Evolutionary conservation across 2,797 vertebrate species (phyloP).

Genomic region (Silurus aristotelis): DNA sequence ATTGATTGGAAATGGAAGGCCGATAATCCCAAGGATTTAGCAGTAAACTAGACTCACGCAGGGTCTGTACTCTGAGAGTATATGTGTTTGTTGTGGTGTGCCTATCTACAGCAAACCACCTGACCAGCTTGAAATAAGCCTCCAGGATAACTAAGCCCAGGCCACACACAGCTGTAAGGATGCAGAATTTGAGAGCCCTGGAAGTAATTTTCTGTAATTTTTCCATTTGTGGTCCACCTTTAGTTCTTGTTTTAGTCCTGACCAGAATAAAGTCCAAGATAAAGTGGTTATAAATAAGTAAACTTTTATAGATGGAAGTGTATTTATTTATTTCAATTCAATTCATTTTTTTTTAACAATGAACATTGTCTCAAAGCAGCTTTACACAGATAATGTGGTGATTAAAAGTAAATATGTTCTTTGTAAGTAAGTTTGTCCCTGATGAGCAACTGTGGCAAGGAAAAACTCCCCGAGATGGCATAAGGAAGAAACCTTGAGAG

Average conservation of each 20-base stretch:
- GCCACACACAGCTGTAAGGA: background rate
- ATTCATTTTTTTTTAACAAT: too few relatives aligned
- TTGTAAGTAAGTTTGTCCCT: too few relatives aligned
- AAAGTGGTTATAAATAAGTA: background rate
- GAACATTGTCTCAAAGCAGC: too few relatives aligned
- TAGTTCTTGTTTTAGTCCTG: background rate
- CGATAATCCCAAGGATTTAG: constrained; percentile 82
- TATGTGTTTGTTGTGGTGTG: constrained; percentile 65
- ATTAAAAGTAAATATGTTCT: too few relatives aligned
- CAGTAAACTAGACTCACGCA: constrained; percentile 69
- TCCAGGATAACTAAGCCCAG: constrained; percentile 27
- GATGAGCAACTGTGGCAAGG: too few relatives aligned
- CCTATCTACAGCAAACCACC: constrained; percentile 34
- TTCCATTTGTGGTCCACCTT: background rate
- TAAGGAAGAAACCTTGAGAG: too few relatives aligned
- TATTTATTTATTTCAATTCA: too few relatives aligned
- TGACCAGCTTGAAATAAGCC: constrained; percentile 35
- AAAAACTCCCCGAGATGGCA: too few relatives aligned
- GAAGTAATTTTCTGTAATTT: background rate
- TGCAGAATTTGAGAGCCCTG: background rate
- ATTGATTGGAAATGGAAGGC: constrained; percentile 62
- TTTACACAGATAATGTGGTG: too few relatives aligned
- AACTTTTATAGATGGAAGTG: background rate
- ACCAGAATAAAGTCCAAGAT: background rate
- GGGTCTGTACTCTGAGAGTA: constrained; percentile 62